Percentiles rank a stretch among this genome's conserved stretches.
Conservation (phyloP, 2,113 vertebrate species). For the Amphiprion ocellaris region DNA sequence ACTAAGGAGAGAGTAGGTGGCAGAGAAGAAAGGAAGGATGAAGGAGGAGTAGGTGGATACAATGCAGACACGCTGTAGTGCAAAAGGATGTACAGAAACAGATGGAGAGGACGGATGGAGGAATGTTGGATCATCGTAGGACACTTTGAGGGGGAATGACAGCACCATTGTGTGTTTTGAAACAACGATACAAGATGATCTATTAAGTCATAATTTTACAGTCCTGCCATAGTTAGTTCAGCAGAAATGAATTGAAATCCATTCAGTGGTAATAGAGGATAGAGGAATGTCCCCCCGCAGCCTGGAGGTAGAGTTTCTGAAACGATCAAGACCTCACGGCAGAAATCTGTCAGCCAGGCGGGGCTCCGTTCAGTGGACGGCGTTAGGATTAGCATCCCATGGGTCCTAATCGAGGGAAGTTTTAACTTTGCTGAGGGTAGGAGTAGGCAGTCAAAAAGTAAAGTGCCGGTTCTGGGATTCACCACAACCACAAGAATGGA, state of each 20-base stretch:
- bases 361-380: neutral
- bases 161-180: too few relatives aligned
- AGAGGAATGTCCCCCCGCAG: neutral
- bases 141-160: neutral
- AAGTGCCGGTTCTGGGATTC: too few relatives aligned
- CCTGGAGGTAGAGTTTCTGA: too few relatives aligned
- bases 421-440: too few relatives aligned
- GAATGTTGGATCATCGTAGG: neutral
- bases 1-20: conserved; percentile 47
- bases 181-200: neutral
- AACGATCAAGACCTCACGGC: neutral
- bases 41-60: conserved; percentile 40
- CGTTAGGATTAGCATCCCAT: too few relatives aligned
- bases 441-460: too few relatives aligned
- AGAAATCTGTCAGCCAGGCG: neutral
- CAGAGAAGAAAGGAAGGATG: conserved; percentile 42
- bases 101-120: neutral
- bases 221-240: neutral
- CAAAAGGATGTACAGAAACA: neutral
- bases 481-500: too few relatives aligned
- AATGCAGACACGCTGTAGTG: conserved; percentile 5
- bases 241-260: neutral
- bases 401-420: too few relatives aligned
- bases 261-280: neutral
- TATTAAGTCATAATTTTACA: neutral